phyloP scores from a whole-genome alignment of 2,797 vertebrate species.

The Neostethus bicornis region DNA sequence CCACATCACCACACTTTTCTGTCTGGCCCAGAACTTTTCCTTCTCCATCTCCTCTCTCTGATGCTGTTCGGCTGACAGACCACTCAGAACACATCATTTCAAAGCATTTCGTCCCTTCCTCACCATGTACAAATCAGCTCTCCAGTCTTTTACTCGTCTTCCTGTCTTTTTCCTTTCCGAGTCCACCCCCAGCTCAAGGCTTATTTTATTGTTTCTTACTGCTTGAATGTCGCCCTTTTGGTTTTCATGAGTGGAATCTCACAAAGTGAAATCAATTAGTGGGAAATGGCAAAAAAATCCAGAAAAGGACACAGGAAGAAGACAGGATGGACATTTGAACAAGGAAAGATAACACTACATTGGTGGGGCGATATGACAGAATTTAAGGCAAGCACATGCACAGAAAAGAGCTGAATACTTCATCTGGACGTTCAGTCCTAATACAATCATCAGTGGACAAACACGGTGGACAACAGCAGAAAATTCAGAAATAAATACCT shows the following conservation, averaged over 20 bases:
- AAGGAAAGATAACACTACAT: conserved; percentile 35
- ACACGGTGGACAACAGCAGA: conserved; percentile 9
- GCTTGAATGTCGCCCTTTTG: conserved; percentile 55
- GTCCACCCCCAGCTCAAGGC: conserved; percentile 56
- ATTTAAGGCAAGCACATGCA: conserved; percentile 44
- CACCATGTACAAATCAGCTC: conserved; percentile 33
- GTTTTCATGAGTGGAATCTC: conserved; percentile 40
- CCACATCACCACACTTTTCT: conserved; percentile 61
- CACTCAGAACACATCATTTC: conserved; percentile 67
- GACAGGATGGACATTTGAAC: conserved; percentile 52
- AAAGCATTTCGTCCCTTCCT: conserved; percentile 27
- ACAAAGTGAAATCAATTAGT: conserved; percentile 18
- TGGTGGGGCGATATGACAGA: conserved; percentile 20
- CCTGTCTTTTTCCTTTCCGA: conserved; percentile 62
- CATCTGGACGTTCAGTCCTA: conserved; percentile 20
- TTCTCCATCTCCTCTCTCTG: conserved; percentile 72
- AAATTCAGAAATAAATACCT: conserved; percentile 73
- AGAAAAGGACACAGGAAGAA: conserved; percentile 40
- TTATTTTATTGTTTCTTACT: conserved; percentile 6
- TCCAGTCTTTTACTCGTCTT: conserved; percentile 45
- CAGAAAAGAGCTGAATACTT: conserved; percentile 19
- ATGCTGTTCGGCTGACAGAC: conserved; percentile 73
- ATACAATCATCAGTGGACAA: conserved; percentile 38
- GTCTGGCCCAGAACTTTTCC: conserved; percentile 74
- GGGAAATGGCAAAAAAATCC: conserved; percentile 5